phyloP scores from a whole-genome alignment of 1,140 invertebrate genomes.

The Sarcophaga peregrina region DNA sequence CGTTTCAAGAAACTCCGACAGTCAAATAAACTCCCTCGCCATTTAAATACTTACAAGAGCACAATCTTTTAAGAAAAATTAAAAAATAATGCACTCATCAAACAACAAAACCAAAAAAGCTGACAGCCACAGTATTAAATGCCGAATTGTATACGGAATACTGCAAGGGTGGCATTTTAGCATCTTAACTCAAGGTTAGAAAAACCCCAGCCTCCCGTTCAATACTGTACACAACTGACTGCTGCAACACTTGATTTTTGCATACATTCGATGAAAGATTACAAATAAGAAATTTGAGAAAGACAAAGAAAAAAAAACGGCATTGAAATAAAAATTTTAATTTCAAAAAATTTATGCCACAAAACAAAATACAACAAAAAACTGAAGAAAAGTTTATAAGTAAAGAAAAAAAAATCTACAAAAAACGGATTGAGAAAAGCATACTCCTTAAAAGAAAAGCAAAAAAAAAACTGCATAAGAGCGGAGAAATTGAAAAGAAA shows the following conservation, averaged over 20 bases:
- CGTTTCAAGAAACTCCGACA: conserved; percentile 1
- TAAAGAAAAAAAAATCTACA: neutral
- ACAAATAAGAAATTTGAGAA: too few species aligned
- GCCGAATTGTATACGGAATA: neutral
- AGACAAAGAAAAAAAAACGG: neutral
- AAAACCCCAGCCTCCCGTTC: neutral
- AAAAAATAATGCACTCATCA: neutral
- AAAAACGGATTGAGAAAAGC: neutral
- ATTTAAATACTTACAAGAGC: neutral
- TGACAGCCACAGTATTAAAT: neutral
- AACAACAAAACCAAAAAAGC: neutral
- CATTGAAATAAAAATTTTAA: neutral
- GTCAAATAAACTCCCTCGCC: neutral
- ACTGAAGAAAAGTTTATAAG: neutral
- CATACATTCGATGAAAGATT: neutral
- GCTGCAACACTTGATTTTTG: conserved; percentile 35
- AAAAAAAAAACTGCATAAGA: neutral
- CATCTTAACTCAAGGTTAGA: neutral
- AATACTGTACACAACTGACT: neutral
- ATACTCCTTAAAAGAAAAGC: neutral
- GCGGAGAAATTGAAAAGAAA: neutral
- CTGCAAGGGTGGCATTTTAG: neutral
- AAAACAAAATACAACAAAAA: neutral
- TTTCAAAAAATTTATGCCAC: neutral
- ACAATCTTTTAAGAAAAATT: neutral